phyloP scores from a whole-genome alignment of 2,797 vertebrate species.

The Buphagus erythrorhynchus region DNA sequence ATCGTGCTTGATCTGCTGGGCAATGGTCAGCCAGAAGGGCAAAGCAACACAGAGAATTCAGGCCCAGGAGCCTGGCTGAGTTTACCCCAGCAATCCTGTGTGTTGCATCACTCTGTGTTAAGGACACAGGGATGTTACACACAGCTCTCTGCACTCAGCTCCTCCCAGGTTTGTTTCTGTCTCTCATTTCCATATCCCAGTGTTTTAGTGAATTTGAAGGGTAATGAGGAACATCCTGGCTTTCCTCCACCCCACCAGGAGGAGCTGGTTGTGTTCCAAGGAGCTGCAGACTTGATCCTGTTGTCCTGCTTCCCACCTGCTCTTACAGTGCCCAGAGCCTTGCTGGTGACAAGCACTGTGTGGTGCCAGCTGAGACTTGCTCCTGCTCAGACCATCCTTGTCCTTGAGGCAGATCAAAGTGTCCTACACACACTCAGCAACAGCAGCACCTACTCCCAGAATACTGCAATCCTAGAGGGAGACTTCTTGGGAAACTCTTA shows the following conservation, averaged over 20 bases:
- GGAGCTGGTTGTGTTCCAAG: not conserved
- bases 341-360: fast-evolving
- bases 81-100: not conserved
- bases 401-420: not conserved
- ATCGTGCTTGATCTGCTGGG: not conserved
- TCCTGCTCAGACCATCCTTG: not conserved
- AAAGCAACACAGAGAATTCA: not conserved
- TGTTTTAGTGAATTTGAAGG: not conserved
- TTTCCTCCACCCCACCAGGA: not conserved
- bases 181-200: not conserved
- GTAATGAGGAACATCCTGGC: not conserved
- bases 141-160: not conserved
- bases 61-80: not conserved
- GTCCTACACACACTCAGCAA: fast-evolving
- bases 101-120: not conserved
- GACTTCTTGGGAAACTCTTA: fast-evolving
- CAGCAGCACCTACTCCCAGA: not conserved
- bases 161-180: not conserved
- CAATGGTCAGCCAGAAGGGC: not conserved
- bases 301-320: not conserved
- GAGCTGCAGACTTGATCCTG: not conserved
- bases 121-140: not conserved
- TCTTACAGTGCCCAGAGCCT: not conserved
- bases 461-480: not conserved
- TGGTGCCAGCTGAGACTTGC: not conserved